Conservation (phyloP, 1,140 invertebrate genomes). For the Drosophila murphyi region DNA sequence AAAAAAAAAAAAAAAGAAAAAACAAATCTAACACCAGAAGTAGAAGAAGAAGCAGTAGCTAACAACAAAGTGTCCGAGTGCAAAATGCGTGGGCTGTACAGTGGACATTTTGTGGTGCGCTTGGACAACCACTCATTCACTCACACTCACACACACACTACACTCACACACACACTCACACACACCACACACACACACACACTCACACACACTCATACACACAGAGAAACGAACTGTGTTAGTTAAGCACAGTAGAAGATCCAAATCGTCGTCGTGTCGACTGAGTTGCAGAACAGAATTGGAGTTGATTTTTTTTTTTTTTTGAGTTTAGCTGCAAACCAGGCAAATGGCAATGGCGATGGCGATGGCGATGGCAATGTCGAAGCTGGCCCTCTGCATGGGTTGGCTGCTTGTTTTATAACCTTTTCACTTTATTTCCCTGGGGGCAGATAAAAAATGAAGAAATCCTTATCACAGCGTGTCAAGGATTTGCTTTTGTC, state of each 20-base stretch:
- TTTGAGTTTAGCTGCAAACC: constrained; percentile 60
- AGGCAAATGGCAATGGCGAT: background rate
- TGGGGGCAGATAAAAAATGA: constrained; percentile 84
- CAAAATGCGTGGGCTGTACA: constrained; percentile 66
- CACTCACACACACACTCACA: constrained; percentile 15
- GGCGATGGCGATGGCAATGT: constrained; percentile 9
- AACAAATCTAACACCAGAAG: constrained; percentile 36
- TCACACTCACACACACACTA: constrained; percentile 5
- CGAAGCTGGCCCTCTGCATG: constrained; percentile 21
- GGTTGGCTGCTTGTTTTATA: constrained; percentile 76
- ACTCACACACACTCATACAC: background rate
- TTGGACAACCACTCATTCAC: constrained; percentile 51
- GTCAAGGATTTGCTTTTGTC: constrained; percentile 84
- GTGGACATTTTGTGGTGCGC: constrained; percentile 18
- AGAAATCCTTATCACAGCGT: constrained; percentile 84
- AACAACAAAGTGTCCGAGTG: constrained; percentile 27
- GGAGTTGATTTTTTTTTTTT: constrained; percentile 67
- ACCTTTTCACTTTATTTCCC: constrained; percentile 84
- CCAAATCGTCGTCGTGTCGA: constrained; percentile 45
- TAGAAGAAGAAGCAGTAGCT: constrained; percentile 13
- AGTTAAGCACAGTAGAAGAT: constrained; percentile 64
- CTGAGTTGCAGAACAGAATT: constrained; percentile 17
- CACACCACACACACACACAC: constrained; percentile 21
- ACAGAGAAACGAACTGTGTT: constrained; percentile 44
- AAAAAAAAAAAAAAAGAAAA: background rate